phyloP scores from a whole-genome alignment of 2,888 invertebrate genomes.

The Elmis aenea region DNA sequence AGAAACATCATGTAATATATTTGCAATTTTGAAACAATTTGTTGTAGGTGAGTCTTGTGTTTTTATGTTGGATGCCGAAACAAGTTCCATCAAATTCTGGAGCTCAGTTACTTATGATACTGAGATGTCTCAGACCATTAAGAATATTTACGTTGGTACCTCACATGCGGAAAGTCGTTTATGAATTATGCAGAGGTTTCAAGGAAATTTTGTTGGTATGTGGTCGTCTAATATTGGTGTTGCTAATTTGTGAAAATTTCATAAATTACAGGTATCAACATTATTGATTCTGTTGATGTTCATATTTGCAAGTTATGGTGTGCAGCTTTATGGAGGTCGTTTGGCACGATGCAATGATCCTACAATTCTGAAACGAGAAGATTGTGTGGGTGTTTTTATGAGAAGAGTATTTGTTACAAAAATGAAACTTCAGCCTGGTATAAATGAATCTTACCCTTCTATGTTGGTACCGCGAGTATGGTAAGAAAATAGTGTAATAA shows the following conservation, averaged over 20 bases:
- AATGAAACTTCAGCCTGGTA: slow-evolving; percentile 85
- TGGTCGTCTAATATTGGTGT: slow-evolving; percentile 8
- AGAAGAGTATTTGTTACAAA: slow-evolving; percentile 95
- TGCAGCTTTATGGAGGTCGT: slow-evolving; percentile 94
- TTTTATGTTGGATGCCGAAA: slow-evolving; percentile 94
- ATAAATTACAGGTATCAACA: slow-evolving; percentile 76
- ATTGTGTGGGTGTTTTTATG: slow-evolving; percentile 94
- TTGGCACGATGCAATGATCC: slow-evolving; percentile 97
- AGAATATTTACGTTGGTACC: slow-evolving; percentile 97
- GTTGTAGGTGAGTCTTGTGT: slow-evolving; percentile 83
- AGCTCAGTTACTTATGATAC: slow-evolving; percentile 92
- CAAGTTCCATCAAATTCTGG: slow-evolving; percentile 89
- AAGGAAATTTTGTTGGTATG: slow-evolving; percentile 94
- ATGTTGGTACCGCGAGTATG: slow-evolving; percentile 95
- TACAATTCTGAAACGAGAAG: slow-evolving; percentile 71
- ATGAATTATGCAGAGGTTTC: slow-evolving; percentile 95
- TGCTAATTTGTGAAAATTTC: too few relatives aligned
- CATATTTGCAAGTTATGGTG: slow-evolving; percentile 98
- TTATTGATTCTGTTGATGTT: slow-evolving; percentile 96
- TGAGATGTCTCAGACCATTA: slow-evolving; percentile 92
- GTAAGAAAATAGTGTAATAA: slow-evolving; percentile 55
- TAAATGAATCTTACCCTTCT: slow-evolving; percentile 84
- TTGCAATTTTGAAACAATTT: too few relatives aligned
- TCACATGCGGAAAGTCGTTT: slow-evolving; percentile 98
- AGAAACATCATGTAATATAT: too few relatives aligned